Evolutionary conservation across 2,888 invertebrate genomes (phyloP).

Genomic region (Tryphoninae sp.): DNA sequence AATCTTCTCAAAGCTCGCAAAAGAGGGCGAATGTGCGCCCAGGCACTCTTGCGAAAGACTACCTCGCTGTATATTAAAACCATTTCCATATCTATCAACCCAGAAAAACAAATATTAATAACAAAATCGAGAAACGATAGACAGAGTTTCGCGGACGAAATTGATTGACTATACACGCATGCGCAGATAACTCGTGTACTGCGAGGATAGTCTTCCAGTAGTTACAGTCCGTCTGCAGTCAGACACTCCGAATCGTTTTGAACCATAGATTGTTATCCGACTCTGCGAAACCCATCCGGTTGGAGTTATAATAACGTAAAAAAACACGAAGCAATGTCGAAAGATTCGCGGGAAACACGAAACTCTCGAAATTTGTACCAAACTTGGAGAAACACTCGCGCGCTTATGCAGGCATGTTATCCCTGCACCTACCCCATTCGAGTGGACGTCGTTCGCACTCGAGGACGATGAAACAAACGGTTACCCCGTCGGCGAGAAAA

Average conservation of each 20-base stretch:
- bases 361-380: too few relatives aligned
- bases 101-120: neutral
- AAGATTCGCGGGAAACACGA: neutral
- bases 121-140: neutral
- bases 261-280: conserved; percentile 26
- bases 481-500: neutral
- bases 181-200: neutral
- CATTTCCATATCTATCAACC: too few relatives aligned
- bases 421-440: neutral
- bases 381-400: too few relatives aligned
- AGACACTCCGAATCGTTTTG: conserved; percentile 15
- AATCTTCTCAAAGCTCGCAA: too few relatives aligned
- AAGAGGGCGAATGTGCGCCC: too few relatives aligned
- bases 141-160: neutral
- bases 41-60: too few relatives aligned
- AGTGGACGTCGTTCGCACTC: conserved; percentile 24
- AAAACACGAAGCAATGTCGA: conserved; percentile 25
- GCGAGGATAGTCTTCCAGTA: conserved; percentile 5
- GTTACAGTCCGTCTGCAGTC: conserved; percentile 33
- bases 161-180: neutral
- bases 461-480: conserved; percentile 24
- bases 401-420: too few relatives aligned
- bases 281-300: neutral
- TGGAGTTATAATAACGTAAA: conserved; percentile 30
- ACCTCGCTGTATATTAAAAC: too few relatives aligned